Conservation (phyloP, 2,888 invertebrate species). For the Osedax frankpressi region DNA sequence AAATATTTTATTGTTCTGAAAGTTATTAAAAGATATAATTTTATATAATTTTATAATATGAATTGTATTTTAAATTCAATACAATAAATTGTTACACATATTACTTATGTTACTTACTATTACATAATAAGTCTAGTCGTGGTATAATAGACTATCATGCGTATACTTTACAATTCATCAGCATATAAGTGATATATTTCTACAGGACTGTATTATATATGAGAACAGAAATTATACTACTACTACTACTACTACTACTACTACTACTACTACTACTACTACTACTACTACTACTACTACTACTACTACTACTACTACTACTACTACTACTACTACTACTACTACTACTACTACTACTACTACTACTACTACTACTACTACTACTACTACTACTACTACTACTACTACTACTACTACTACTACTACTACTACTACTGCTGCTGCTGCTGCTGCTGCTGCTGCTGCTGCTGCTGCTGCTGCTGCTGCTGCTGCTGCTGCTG, state of each 20-base stretch:
- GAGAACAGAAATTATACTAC: too few relatives aligned
- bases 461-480: neutral
- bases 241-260: neutral
- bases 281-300: neutral
- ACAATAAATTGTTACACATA: too few relatives aligned
- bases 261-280: neutral
- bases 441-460: neutral
- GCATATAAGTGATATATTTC: too few relatives aligned
- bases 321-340: neutral
- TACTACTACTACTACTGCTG: neutral
- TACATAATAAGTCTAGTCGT: too few relatives aligned
- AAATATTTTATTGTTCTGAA: too few relatives aligned
- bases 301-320: neutral
- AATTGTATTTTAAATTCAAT: too few relatives aligned
- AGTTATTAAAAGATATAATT: too few relatives aligned
- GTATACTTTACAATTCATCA: too few relatives aligned
- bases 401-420: neutral
- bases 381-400: neutral
- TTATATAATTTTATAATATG: too few relatives aligned
- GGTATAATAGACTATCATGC: too few relatives aligned
- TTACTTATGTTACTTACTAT: too few relatives aligned
- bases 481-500: neutral
- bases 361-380: neutral
- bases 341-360: neutral
- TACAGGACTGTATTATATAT: neutral